Evolutionary conservation across 1,140 invertebrate species (phyloP).

Genomic region (Conopomorpha cramerella): DNA sequence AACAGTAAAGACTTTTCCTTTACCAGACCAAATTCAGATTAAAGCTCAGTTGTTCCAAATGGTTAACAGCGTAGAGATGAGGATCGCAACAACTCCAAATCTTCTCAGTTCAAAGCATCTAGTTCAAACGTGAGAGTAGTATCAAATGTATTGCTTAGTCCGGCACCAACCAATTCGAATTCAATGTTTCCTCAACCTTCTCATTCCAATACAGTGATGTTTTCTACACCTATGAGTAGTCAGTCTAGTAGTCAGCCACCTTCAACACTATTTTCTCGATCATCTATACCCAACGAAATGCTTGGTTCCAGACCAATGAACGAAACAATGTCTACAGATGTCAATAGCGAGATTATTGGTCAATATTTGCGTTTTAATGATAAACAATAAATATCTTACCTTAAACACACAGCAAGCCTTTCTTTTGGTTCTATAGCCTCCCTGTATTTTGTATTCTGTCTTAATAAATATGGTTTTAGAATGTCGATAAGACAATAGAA

Average conservation of each 20-base stretch:
- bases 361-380: conserved; percentile 3
- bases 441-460: neutral
- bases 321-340: no score
- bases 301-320: no score
- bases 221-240: conserved; percentile 3
- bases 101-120: conserved; percentile 2
- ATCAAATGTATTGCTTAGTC: conserved; percentile 3
- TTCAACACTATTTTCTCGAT: conserved; percentile 2
- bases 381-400: neutral
- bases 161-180: no score
- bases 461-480: neutral
- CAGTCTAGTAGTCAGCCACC: conserved; percentile 1
- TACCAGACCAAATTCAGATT: conserved; percentile 1
- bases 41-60: conserved; percentile 2
- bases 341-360: conserved; percentile 1
- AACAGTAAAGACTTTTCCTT: conserved; percentile 3
- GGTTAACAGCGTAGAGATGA: conserved; percentile 4
- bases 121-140: conserved; percentile 2
- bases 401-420: neutral
- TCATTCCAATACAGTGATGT: conserved; percentile 2
- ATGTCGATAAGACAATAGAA: neutral
- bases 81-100: conserved; percentile 2
- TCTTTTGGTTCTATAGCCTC: neutral
- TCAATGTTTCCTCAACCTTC: no score
- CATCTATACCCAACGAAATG: no score